phyloP scores from a whole-genome alignment of 2,797 vertebrate genomes.

The Enteromius thamalakanensis region DNA sequence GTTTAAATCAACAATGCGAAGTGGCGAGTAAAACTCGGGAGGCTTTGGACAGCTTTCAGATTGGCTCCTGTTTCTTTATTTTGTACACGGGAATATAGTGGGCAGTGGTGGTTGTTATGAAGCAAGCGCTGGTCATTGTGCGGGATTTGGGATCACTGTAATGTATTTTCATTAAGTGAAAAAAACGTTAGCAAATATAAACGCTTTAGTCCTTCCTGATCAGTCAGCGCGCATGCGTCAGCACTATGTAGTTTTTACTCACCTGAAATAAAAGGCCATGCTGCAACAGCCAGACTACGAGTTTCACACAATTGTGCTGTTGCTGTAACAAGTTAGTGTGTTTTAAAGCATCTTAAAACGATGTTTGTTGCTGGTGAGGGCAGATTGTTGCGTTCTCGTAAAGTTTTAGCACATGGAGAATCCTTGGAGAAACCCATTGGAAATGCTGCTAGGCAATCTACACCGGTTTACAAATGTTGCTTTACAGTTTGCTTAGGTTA shows the following conservation, averaged over 20 bases:
- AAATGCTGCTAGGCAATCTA: neutral
- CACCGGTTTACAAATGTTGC: neutral
- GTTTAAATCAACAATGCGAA: constrained; percentile 70
- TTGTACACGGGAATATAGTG: neutral
- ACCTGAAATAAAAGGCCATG: constrained; percentile 55
- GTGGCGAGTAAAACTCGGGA: constrained; percentile 68
- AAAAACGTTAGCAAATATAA: constrained; percentile 41
- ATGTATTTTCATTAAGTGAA: constrained; percentile 38
- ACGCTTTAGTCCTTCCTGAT: constrained; percentile 50
- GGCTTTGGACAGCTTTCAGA: constrained; percentile 39
- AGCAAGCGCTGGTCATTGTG: neutral
- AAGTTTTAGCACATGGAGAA: neutral
- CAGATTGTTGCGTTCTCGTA: neutral
- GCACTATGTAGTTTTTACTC: constrained; percentile 30
- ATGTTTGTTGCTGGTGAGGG: neutral
- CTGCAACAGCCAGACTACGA: constrained; percentile 72
- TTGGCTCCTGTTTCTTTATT: constrained; percentile 20
- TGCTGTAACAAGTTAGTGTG: neutral
- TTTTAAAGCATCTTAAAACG: neutral
- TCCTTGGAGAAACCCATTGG: neutral
- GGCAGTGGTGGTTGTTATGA: neutral
- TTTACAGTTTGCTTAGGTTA: neutral
- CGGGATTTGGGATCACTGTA: constrained; percentile 1
- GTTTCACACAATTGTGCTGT: constrained; percentile 68
- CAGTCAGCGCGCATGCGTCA: constrained; percentile 49